Evolutionary conservation across 2,888 invertebrate species (phyloP), one percentile per base, ranked within the genome.

Genomic region (Noctuana brunneofusca): DNA sequence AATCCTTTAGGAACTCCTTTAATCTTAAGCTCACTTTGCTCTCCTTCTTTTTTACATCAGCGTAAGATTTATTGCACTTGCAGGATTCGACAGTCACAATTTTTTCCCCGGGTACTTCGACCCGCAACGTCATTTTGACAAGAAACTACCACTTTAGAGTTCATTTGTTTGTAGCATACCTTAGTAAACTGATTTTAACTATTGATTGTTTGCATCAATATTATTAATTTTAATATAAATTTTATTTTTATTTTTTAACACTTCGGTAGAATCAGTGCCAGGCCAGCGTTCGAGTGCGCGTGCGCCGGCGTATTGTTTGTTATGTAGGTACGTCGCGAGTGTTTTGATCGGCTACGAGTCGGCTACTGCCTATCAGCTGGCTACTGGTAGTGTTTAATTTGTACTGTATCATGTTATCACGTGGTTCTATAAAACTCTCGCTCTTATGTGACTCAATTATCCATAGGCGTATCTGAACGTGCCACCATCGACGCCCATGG

Each of bases 61-160:
- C 73, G 53, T 75, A 83, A 2, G 81, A 71, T 68, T 81, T 83
- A 68, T 71, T 83, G 78, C 83, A 86, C 76, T 86, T 87, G 82
- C 86, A 86, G 75, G 83, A 74, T 74, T 89, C 89, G 69, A 83
- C 76, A 73, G 79, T 87, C 68, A 83, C 81, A 65, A 80, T 75
- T 71, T 89, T 90, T 75, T 89, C 90, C 71, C 80, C 86, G 83
- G 87, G 88, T 74, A 83, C 86, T 74, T 89, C 90, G 78, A 88
- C 88, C 86, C 87, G 85, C 71, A 89, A 78, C 82, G 89, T 90
- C 91, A 91, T 91, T 79, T 87, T 90, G 83, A 75, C 71, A 73
- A 77, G 75, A 66, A 68, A 67, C 71, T 69, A 69, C 65, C 81
- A 83, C 81, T 80, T 72, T 81, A 79, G 68, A 67, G 80, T 82